Base-by-base conservation (phyloP, 2,113 vertebrate genomes). In the Rutilus rutilus region DNA sequence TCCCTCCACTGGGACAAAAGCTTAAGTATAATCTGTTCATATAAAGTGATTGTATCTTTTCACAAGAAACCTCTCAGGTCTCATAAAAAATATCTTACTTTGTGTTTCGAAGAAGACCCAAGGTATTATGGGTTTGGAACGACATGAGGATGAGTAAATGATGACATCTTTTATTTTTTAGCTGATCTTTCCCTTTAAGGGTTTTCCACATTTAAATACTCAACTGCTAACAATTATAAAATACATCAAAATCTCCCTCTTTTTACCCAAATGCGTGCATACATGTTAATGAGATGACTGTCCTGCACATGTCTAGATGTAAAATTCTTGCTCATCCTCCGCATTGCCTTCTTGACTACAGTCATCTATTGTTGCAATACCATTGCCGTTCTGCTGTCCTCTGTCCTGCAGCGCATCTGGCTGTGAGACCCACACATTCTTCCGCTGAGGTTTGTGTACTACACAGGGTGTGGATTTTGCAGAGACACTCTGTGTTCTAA, bases 251-350 rank as follows among this genome's bases (percentile, higher is more conserved):
- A 52, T 54, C 52, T 10, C 9, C 27, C 25, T 57, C 50, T 59
- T 78, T 11, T 14, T 10, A 27, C 4, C 45, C 14, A 47, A 78
- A 78, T 19, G 2, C 6, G 30, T 36, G 76, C 77, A 60, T 17
- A 17, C 30, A 79, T n/a, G n/a, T 7, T 25, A 12, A 17, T 79
- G 11, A 78, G 11, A 39, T 30, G 27, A 33, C 1, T 71, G 80
- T 36, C 81, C 81, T 25, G 12, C 11, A 73, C 7, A 3, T 50
- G 39, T 96, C 91, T n/a, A 97, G 87, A 97, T 97, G 86, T 96
- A 97, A 91, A 97, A 97, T 73, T 97, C 96, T 84, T 96, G 94
- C 6, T 92, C 82, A 23, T 92, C 91, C n/a, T 94, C 92, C 52
- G 76, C 84, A 3, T 19, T 59, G 14, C 11, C 64, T 23, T 64